Conservation (phyloP, 2,888 invertebrate species). For the Ochropacha duplaris region DNA sequence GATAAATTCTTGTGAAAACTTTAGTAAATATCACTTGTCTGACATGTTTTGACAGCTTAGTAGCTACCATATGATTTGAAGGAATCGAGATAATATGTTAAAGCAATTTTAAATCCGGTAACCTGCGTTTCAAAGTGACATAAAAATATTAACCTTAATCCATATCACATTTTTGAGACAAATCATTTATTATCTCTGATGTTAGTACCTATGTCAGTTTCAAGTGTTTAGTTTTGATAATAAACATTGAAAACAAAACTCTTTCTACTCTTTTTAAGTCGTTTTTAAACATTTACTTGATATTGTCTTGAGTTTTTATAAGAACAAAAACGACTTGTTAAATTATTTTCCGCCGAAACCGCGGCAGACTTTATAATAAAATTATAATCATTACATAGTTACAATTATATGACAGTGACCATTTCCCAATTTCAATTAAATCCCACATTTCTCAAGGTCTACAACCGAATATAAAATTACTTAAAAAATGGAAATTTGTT, state of each 20-base stretch:
- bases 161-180: not conserved
- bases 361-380: too few species aligned
- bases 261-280: not conserved
- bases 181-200: not conserved
- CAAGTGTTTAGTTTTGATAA: not conserved
- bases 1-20: not conserved
- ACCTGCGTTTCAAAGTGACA: not conserved
- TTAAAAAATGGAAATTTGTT: too few species aligned
- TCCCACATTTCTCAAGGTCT: too few species aligned
- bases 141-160: not conserved
- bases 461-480: too few species aligned
- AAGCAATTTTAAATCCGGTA: not conserved
- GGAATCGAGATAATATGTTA: not conserved
- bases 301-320: too few species aligned
- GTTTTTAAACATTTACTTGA: not conserved
- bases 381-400: too few species aligned
- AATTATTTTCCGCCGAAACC: too few species aligned
- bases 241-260: not conserved
- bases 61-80: not conserved
- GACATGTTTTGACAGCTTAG: not conserved
- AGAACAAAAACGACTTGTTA: too few species aligned
- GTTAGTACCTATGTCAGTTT: not conserved
- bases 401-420: too few species aligned
- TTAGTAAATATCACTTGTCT: not conserved
- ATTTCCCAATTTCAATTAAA: too few species aligned